phyloP scores from a whole-genome alignment of 2,888 invertebrate genomes.

The Taphrorychus bicolor region DNA sequence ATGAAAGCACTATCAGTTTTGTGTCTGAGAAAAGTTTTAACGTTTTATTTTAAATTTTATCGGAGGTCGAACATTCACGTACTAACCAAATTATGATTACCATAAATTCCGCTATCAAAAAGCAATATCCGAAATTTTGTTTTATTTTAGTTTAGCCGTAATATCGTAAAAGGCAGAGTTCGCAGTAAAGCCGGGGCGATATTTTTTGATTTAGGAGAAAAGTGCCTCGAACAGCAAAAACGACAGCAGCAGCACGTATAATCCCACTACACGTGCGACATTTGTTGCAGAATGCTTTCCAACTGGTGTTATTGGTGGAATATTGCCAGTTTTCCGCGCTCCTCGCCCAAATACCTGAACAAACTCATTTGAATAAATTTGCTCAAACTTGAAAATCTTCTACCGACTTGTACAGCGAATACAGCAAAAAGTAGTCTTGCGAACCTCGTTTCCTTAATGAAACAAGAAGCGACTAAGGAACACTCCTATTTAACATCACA shows the following conservation, averaged over 20 bases:
- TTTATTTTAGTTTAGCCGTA: constrained; percentile 32
- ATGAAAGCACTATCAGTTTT: too few relatives aligned
- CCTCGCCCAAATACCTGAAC: background rate
- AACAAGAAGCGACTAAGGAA: background rate
- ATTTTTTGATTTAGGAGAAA: constrained; percentile 26
- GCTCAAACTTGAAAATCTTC: background rate
- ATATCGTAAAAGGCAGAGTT: constrained; percentile 16
- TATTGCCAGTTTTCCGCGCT: background rate
- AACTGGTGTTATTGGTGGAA: background rate
- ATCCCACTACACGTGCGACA: constrained; percentile 7
- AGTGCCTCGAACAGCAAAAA: constrained; percentile 5
- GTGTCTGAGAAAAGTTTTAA: too few relatives aligned
- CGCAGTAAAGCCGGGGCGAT: constrained; percentile 15
- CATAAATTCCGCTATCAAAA: constrained; percentile 23
- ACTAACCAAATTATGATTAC: constrained; percentile 32
- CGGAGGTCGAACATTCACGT: too few relatives aligned
- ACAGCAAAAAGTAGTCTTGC: constrained; percentile 1
- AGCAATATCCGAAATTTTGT: constrained; percentile 21
- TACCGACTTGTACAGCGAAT: background rate
- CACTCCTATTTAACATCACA: constrained; percentile 14
- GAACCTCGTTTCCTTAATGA: background rate
- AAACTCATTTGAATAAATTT: background rate
- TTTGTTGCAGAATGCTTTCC: too few relatives aligned
- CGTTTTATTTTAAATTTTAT: too few relatives aligned
- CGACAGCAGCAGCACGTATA: constrained; percentile 9